Percentiles rank a stretch among this genome's conserved stretches.
Evolutionary conservation across 2,797 vertebrate species (phyloP).

Genomic region (Lerista edwardsae): DNA sequence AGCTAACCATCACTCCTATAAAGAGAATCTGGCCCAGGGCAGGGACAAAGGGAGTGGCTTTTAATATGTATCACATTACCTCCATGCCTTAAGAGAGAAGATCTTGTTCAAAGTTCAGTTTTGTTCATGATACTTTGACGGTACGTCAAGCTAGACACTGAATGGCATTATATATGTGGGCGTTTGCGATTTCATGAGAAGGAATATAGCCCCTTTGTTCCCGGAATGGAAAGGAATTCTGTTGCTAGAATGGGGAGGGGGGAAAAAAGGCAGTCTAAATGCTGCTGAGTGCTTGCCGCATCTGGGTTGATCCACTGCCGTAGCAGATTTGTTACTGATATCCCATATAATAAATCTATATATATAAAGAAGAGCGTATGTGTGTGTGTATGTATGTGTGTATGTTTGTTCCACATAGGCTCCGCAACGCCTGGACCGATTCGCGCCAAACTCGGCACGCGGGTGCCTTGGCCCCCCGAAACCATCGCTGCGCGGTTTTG

Average conservation of each 20-base stretch:
- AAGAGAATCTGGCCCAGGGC: conserved; percentile 22
- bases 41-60: conserved; percentile 54
- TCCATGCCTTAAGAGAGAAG: neutral
- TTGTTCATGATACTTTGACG: neutral
- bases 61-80: neutral
- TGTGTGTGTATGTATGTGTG: too few relatives aligned
- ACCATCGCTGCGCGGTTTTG: too few relatives aligned
- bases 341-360: too few relatives aligned
- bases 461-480: too few relatives aligned
- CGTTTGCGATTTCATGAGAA: neutral
- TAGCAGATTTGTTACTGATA: too few relatives aligned
- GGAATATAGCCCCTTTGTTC: neutral
- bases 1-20: conserved; percentile 27
- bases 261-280: neutral
- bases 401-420: too few relatives aligned
- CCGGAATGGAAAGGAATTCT: neutral
- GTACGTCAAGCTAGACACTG: neutral
- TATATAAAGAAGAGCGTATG: too few relatives aligned
- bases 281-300: neutral
- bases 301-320: too few relatives aligned
- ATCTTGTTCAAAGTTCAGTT: neutral
- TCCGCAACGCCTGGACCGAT: too few relatives aligned
- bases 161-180: neutral
- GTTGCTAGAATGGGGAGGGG: neutral
- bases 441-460: too few relatives aligned